Percentiles rank a stretch among this genome's conserved stretches.
Evolutionary conservation across 2,797 vertebrate genomes (phyloP).

Genomic region (Myiotriccus ornatus): DNA sequence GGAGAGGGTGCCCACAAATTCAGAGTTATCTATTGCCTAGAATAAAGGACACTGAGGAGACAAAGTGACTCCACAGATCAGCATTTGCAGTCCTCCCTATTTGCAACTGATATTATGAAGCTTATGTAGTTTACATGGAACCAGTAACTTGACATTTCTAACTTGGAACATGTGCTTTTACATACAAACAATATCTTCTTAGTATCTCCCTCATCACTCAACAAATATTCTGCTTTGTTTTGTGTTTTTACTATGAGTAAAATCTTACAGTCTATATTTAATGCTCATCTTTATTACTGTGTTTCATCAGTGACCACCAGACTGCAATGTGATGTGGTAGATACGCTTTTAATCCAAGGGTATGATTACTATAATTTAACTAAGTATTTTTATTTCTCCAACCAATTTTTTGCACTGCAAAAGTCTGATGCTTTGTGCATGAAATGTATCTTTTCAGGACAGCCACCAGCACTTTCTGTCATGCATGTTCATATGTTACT

Average conservation of each 20-base stretch:
- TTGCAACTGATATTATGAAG: neutral
- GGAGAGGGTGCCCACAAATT: neutral
- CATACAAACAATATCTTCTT: neutral
- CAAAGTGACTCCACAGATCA: neutral
- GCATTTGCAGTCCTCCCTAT: neutral
- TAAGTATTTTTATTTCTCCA: neutral
- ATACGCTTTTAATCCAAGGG: neutral
- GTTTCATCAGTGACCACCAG: neutral
- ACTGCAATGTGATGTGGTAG: neutral
- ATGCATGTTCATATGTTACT: accelerated
- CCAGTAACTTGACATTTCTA: neutral
- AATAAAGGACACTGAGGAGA: neutral
- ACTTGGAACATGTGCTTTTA: neutral
- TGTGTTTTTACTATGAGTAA: neutral
- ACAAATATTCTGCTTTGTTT: neutral
- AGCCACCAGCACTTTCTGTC: neutral
- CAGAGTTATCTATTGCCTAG: neutral
- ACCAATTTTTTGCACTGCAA: neutral
- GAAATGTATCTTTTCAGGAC: neutral
- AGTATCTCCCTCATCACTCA: neutral
- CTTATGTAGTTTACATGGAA: neutral
- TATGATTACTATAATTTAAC: neutral
- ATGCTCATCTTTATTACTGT: neutral
- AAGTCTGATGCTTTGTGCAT: neutral
- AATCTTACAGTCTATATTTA: neutral